phyloP scores from a whole-genome alignment of 2,113 vertebrate species.

The Caretta caretta region DNA sequence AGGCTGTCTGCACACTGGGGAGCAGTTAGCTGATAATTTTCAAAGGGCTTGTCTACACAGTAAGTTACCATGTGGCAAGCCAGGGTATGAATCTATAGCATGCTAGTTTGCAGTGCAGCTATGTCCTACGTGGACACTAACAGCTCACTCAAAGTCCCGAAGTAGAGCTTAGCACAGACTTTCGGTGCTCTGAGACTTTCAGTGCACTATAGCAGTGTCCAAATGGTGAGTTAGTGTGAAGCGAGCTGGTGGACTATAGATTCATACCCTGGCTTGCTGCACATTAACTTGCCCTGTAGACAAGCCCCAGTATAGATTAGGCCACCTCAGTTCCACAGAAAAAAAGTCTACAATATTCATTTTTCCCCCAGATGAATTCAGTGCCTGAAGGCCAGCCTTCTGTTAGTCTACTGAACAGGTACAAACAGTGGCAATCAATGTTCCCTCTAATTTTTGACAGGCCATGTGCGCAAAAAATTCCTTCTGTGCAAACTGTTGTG shows the following conservation, averaged over 20 bases:
- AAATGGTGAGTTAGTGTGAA: not conserved
- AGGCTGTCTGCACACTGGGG: no score
- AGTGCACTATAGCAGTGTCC: not conserved
- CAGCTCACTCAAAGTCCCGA: not conserved
- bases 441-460: no score
- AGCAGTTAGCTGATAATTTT: no score
- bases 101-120: not conserved
- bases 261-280: not conserved
- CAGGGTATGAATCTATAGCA: not conserved
- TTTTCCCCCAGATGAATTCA: not conserved
- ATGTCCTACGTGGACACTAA: not conserved
- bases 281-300: not conserved
- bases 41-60: not conserved
- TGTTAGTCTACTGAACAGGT: not conserved
- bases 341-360: not conserved
- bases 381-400: not conserved
- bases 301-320: not conserved
- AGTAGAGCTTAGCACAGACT: not conserved
- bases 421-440: not conserved
- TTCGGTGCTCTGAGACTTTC: not conserved
- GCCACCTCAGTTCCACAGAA: not conserved
- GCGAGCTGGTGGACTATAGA: not conserved
- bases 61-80: not conserved
- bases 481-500: no score
- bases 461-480: no score